phyloP scores from a whole-genome alignment of 2,797 vertebrate species.

The Synaphobranchus kaupii region DNA sequence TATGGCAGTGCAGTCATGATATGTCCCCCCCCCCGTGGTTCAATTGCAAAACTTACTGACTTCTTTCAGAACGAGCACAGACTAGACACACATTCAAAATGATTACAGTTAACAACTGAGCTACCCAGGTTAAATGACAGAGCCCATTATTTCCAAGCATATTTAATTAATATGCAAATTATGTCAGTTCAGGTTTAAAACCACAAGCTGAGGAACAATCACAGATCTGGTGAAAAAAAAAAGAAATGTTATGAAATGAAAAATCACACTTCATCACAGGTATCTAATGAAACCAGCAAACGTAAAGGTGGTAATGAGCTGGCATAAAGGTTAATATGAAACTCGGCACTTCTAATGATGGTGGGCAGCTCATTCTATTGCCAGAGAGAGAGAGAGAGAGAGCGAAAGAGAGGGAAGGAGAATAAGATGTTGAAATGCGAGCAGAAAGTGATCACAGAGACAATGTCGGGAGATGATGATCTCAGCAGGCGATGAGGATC shows the following conservation, averaged over 20 bases:
- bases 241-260: background rate
- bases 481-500: background rate
- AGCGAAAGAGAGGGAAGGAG: background rate
- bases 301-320: background rate
- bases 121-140: background rate
- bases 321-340: background rate
- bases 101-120: constrained; percentile 13
- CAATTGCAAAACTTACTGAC: background rate
- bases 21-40: background rate
- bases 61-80: background rate
- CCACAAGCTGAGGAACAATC: constrained; percentile 9
- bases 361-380: background rate
- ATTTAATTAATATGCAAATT: constrained; percentile 14
- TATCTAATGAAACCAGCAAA: background rate
- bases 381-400: too few relatives aligned
- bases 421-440: background rate
- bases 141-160: background rate
- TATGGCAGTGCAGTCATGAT: background rate
- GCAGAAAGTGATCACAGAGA: background rate
- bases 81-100: background rate
- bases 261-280: constrained; percentile 3
- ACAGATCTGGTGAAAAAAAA: background rate
- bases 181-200: constrained; percentile 16
- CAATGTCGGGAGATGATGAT: constrained; percentile 2
- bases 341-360: background rate